phyloP scores from a whole-genome alignment of 2,888 invertebrate species.

The Tortricodes alternella region DNA sequence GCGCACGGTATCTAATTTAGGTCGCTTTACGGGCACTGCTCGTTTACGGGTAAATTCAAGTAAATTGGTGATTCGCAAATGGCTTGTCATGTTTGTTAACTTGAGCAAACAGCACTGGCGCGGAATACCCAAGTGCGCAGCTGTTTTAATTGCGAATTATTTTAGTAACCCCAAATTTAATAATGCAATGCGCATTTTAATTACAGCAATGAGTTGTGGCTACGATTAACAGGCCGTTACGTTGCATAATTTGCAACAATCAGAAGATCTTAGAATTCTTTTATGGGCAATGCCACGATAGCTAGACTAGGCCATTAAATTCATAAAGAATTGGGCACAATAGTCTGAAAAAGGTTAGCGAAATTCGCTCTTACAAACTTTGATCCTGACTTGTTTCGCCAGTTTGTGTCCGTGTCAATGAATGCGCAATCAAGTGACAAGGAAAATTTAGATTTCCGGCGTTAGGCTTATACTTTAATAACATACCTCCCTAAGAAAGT shows the following conservation, averaged over 20 bases:
- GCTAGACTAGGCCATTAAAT: no score
- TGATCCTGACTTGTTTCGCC: background rate
- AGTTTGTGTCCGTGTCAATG: background rate
- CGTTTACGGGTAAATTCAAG: conserved; percentile 8
- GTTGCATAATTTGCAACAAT: no score
- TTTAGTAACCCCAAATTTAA: background rate
- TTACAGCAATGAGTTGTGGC: background rate
- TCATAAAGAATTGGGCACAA: no score
- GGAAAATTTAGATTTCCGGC: conserved; percentile 11
- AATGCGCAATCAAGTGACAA: conserved; percentile 17
- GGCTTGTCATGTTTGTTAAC: conserved; percentile 30
- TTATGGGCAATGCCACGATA: no score
- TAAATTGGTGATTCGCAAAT: conserved; percentile 32
- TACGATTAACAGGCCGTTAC: no score
- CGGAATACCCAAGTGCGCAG: conserved; percentile 16
- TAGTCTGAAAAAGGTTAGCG: no score
- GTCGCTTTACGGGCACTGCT: conserved; percentile 9
- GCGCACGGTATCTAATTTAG: conserved; percentile 9
- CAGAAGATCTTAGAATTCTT: no score
- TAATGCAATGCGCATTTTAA: background rate
- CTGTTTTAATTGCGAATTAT: conserved; percentile 11
- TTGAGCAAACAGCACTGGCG: conserved; percentile 12
- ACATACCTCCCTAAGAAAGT: no score
- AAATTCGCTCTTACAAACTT: no score
- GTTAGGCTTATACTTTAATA: conserved; percentile 14